phyloP scores from a whole-genome alignment of 2,888 invertebrate genomes.

The Lycophotia porphyrea region DNA sequence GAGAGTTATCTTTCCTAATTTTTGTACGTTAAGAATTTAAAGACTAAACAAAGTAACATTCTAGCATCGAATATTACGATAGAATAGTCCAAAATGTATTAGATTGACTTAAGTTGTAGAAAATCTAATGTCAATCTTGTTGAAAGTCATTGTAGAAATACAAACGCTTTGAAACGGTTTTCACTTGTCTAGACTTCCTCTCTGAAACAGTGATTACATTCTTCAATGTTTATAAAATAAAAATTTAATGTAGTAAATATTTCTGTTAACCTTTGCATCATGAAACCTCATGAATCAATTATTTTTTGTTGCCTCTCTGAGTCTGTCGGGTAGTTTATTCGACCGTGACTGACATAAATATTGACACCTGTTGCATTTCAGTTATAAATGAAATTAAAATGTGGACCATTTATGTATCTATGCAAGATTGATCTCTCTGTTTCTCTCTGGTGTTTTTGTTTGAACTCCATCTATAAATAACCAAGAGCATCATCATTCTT shows the following conservation, averaged over 20 bases:
- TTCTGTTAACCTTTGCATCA: conserved; percentile 29
- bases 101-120: neutral
- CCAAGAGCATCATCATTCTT: no score
- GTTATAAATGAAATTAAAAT: conserved; percentile 40
- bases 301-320: conserved; percentile 31
- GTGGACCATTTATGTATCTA: neutral
- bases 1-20: neutral
- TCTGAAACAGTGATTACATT: neutral
- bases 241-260: conserved; percentile 15
- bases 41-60: no score
- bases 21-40: neutral
- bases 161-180: neutral
- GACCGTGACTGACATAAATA: conserved; percentile 46
- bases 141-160: neutral
- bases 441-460: conserved; percentile 7
- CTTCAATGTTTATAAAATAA: neutral
- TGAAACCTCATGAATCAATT: conserved; percentile 42
- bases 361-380: conserved; percentile 42
- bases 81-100: no score
- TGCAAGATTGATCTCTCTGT: conserved; percentile 25
- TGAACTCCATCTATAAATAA: neutral
- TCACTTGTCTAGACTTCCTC: neutral
- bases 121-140: neutral
- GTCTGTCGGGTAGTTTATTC: conserved; percentile 22
- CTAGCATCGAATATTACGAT: no score